A percentile compares a stretch with the other conserved stretches of the same genome.
These are phyloP conservation scores for Schizopygopsis malacanthus DNA, from an alignment of 2,797 vertebrate species.

Conservation along the genomic window DNA sequence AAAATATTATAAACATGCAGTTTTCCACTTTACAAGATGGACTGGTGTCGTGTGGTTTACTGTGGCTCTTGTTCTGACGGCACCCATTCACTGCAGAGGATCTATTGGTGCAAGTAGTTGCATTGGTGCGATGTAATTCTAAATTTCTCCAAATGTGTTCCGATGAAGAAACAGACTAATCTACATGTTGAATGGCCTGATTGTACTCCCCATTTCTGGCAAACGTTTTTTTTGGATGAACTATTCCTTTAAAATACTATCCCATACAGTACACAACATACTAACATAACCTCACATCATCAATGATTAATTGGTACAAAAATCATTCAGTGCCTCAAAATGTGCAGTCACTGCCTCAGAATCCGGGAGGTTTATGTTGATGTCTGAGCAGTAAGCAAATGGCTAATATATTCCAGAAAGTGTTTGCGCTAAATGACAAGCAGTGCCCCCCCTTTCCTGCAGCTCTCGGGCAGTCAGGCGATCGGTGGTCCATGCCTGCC, in stretches of 20 bases:
- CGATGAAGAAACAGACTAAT: too few relatives aligned
- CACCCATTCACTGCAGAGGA: background rate
- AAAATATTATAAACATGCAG: background rate
- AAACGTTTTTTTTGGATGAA: background rate
- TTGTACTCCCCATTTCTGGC: background rate
- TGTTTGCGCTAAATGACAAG: constrained; percentile 40
- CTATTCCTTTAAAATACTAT: background rate
- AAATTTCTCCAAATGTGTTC: background rate
- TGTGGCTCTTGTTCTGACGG: background rate
- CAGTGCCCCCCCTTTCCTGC: constrained; percentile 3
- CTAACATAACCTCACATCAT: background rate
- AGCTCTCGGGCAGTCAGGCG: constrained; percentile 25
- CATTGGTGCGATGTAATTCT: background rate
- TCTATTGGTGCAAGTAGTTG: background rate
- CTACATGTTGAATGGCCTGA: background rate
- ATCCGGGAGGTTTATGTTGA: constrained; percentile 1
- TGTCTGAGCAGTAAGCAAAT: constrained; percentile 30
- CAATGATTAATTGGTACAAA: background rate
- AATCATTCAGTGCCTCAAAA: constrained; percentile 8
- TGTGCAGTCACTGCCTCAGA: background rate
- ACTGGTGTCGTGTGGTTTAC: background rate
- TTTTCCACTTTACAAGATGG: background rate
- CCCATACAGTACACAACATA: background rate
- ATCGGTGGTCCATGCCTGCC: constrained; percentile 37
- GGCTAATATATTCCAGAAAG: constrained; percentile 47